Conservation (phyloP, 1,140 invertebrate species). For the Sesamia nonagrioides region DNA sequence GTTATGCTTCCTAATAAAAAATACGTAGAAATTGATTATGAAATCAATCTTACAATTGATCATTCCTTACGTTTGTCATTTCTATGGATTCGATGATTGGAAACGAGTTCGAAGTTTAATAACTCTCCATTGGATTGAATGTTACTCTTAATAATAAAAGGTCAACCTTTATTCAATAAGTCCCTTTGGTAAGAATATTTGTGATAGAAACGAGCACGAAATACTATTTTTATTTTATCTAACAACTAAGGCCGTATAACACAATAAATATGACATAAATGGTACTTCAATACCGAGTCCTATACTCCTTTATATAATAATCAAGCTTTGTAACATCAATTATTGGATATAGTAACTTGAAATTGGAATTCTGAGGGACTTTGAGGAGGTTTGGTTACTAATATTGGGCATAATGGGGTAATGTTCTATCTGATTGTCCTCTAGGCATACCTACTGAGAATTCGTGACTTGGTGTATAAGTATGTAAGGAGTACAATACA, state of each 20-base stretch:
- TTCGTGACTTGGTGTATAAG: conserved; percentile 11
- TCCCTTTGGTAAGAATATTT: not conserved
- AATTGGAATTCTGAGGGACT: conserved; percentile 15
- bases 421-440: conserved; percentile 23
- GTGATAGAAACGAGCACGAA: conserved; percentile 5
- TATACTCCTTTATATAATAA: no score
- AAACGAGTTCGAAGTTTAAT: conserved; percentile 7
- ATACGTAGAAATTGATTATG: not conserved
- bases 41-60: conserved; percentile 16
- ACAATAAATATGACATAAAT: not conserved
- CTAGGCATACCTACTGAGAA: conserved; percentile 21
- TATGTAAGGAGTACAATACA: not conserved
- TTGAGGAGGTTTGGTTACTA: not conserved
- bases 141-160: not conserved
- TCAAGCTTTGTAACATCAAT: conserved; percentile 6
- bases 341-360: not conserved
- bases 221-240: conserved; percentile 6
- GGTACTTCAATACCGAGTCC: not conserved
- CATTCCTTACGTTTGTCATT: conserved; percentile 21
- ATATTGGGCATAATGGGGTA: not conserved
- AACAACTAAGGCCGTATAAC: not conserved
- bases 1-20: not conserved
- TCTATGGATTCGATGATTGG: conserved; percentile 16
- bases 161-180: not conserved
- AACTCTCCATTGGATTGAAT: conserved; percentile 6